Evolutionary conservation across 2,797 vertebrate genomes (phyloP), one percentile per base, ranked within the genome.

Genomic region (Syngnathus rostellatus): DNA sequence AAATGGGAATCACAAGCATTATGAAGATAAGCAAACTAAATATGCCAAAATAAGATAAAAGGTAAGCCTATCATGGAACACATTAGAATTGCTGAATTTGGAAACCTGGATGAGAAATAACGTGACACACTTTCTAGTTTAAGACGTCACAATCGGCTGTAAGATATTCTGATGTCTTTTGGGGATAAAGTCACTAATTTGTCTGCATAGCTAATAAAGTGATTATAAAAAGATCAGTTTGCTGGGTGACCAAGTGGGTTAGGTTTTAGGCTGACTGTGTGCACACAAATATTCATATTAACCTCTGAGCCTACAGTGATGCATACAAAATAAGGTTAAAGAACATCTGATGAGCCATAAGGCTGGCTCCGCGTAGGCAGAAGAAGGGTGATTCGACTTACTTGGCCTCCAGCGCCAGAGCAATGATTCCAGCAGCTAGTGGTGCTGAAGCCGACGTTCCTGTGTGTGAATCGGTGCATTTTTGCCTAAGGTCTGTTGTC

Each of bases 401-500:
- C 90, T 89, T 90, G 69, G 89, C 87, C 69, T 98, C 95, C 86
- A 98, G 91, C 67, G 94, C 89, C 1, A 98, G 92, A 38, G 97
- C 97, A 0, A 98, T 98, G 87, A 98, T 97, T 72, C 96, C 97
- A 0, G 97, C 96, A 0, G 96, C 95, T 78, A 99, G 84, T 0
- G 97, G 97, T 0, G 97, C 97, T 0, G 97, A 99, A 8, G 95
- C 97, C 0, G 97, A 99, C 0, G 97, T 99, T 65, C 97, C 97
- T 0, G 97, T 99, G 90, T 99, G 97, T 0, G 94, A 90, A 61
- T 98, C 96, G 0, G 97, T 98, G 81, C 97, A 99, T 65, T 97
- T 97, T 79, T 97, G 93, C 60, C 94, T 90, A 76, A 98, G 82
- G 87, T 99, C 97, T 0, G 96, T 98, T 0, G 96, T 99, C 85